These are phyloP conservation scores for Autographa gamma DNA, from an alignment of 2,888 invertebrate genomes.

Conservation along the genomic window DNA sequence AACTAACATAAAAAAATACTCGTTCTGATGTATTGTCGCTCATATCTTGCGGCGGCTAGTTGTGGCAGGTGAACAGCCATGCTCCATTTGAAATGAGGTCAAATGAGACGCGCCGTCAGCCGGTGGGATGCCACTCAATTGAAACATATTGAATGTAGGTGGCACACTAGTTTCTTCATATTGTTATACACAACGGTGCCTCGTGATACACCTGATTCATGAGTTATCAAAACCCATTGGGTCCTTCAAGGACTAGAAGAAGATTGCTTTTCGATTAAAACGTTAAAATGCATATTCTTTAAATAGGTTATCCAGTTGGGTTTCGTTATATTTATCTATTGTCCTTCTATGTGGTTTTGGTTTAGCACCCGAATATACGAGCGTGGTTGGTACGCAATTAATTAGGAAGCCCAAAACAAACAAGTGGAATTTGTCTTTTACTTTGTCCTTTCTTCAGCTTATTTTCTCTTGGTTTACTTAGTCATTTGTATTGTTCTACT, in stretches of 20 bases:
- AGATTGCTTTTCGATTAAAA: constrained; percentile 37
- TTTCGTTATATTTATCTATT: constrained; percentile 22
- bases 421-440: constrained; percentile 32
- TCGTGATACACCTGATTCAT: constrained; percentile 57
- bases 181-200: constrained; percentile 55
- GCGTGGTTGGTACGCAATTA: constrained; percentile 27
- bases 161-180: constrained; percentile 64
- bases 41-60: constrained; percentile 28
- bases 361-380: constrained; percentile 7
- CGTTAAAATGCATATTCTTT: constrained; percentile 23
- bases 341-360: constrained; percentile 29
- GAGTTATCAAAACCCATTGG: constrained; percentile 27
- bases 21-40: constrained; percentile 29
- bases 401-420: constrained; percentile 36
- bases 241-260: constrained; percentile 29
- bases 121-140: constrained; percentile 76
- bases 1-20: constrained; percentile 19
- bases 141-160: constrained; percentile 75
- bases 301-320: constrained; percentile 13
- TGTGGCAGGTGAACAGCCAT: constrained; percentile 68
- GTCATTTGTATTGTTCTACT: constrained; percentile 31
- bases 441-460: constrained; percentile 18
- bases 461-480: constrained; percentile 25
- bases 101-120: constrained; percentile 69
- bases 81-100: constrained; percentile 77